Evolutionary conservation across 1,140 invertebrate genomes (phyloP).

Genomic region (Bombus cullumanus): DNA sequence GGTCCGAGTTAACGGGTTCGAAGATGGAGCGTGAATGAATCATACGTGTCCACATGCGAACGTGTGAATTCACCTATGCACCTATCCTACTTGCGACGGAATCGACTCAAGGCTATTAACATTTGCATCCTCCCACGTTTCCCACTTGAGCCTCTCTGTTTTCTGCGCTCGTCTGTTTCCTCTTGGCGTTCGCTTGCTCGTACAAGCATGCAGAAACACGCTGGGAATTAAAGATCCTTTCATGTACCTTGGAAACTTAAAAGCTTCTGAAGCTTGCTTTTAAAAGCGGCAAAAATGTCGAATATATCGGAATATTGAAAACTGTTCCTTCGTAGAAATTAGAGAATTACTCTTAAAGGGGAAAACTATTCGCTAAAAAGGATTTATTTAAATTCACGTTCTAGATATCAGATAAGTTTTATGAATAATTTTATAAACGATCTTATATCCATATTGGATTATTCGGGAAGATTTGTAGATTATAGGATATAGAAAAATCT

Average conservation of each 20-base stretch:
- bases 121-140: conserved; percentile 78
- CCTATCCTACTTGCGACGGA: conserved; percentile 70
- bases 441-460: too few species aligned
- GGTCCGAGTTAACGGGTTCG: conserved; percentile 57
- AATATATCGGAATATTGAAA: too few species aligned
- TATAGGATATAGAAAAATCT: too few species aligned
- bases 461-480: too few species aligned
- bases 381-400: too few species aligned
- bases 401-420: too few species aligned
- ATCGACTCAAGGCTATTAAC: conserved; percentile 76
- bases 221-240: not conserved
- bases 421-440: too few species aligned
- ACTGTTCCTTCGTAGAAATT: too few species aligned
- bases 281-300: too few species aligned
- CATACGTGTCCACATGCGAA: conserved; percentile 57
- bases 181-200: not conserved
- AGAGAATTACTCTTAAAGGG: too few species aligned
- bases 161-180: not conserved
- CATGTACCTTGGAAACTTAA: not conserved
- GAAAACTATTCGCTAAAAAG: too few species aligned
- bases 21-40: conserved; percentile 65
- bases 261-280: not conserved
- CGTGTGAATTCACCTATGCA: conserved; percentile 71
- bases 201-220: not conserved
- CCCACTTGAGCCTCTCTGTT: conserved; percentile 41